Base-by-base conservation (phyloP, 64 coral and sea anemone genomes). In the Porites australiensis region DNA sequence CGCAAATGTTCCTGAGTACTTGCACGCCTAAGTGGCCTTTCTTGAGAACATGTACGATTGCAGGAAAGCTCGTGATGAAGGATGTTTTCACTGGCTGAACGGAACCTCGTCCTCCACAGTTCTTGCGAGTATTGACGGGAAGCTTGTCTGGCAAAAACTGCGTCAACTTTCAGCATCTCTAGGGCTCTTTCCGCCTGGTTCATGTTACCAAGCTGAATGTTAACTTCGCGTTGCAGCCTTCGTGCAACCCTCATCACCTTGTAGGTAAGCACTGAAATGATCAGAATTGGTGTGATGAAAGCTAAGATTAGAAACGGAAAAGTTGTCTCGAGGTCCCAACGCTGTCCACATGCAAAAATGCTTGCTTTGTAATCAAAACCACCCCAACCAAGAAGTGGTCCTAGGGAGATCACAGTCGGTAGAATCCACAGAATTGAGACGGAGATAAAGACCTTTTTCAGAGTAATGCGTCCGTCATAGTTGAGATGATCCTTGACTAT, bases 311-410 rank as follows among this genome's bases (percentile, higher is more conserved):
- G 27, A 13, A 82, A 37, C 13, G 27, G 55, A 8, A 61, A 82
- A 4, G 12, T 43, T 23, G 15, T 60, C 14, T 55, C 52, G 4
- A 59, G 18, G 27, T 13, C 53, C 55, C 79, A 82, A 16, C 19
- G 79, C 22, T 82, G 12, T 60, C 62, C 18, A 55, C 79, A 82
- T 37, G 21, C 50, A 22, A 8, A 43, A 7, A 60, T 16, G 16
- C 67, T 54, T 3, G 47, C 16, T 9, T 50, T 85, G 62, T 85
- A 85, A 14, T 4, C 67, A 54, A 85, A 66, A 7, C 6, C 67
- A 15, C 82, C 82, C 82, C 37, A 85, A 12, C 61, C 82, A 50
- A 85, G 16, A 44, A 68, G 67, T 46, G 82, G 67, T 8, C 43
- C 44, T 27, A 49, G 16, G 20, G 59, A 47, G 44, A 61, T 45